Conservation (phyloP, 2,797 vertebrate genomes). For the Falco cherrug region DNA sequence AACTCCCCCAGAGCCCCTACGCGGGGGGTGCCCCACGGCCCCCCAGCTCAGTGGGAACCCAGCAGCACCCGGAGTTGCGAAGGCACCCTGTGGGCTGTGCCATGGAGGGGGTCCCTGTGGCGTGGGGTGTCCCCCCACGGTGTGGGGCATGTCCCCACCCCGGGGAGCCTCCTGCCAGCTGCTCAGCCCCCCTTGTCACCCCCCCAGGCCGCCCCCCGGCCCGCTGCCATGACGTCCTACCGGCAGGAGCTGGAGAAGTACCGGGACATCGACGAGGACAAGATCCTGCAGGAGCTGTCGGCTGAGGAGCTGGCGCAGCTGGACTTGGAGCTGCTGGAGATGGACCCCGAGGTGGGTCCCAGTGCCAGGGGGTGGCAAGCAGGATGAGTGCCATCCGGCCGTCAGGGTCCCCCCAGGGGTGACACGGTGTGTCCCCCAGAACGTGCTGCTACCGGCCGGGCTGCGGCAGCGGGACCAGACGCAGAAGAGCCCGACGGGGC, state of each 20-base stretch:
- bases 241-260: conserved; percentile 86
- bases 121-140: rapidly evolving
- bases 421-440: conserved; percentile 74
- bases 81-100: no score
- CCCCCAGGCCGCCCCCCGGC: not conserved
- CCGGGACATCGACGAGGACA: conserved; percentile 95
- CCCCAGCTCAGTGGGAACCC: not conserved
- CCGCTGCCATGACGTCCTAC: conserved; percentile 75
- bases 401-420: not conserved
- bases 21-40: not conserved
- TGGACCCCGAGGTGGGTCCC: conserved; percentile 92
- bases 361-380: rapidly evolving
- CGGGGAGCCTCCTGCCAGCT: rapidly evolving
- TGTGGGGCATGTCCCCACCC: not conserved
- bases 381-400: not conserved
- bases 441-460: conserved; percentile 92
- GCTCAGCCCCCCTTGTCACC: not conserved
- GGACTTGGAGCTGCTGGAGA: conserved; percentile 90
- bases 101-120: rapidly evolving
- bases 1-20: not conserved
- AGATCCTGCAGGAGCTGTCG: conserved; percentile 89
- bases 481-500: conserved; percentile 89
- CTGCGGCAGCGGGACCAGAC: conserved; percentile 92
- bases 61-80: not conserved
- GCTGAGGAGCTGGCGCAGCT: conserved; percentile 88